Conservation (phyloP, 2,888 invertebrate species). For the Polietes domitor region DNA sequence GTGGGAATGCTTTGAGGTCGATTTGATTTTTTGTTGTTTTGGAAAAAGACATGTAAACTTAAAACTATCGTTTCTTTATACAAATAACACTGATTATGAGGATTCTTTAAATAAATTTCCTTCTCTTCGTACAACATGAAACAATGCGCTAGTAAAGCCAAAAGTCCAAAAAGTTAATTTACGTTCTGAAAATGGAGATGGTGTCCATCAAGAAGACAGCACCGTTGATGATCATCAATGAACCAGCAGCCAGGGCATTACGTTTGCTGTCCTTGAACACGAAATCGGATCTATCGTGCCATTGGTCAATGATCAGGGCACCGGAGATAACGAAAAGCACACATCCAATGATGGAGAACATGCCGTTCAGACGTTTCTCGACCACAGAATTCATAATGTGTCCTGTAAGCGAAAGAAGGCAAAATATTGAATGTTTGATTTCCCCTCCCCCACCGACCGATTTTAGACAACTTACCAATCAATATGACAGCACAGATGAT, state of each 20-base stretch:
- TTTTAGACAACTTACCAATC: conserved; percentile 71
- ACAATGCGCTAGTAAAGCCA: not conserved
- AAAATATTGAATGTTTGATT: not conserved
- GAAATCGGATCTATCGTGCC: conserved; percentile 73
- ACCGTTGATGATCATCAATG: conserved; percentile 79
- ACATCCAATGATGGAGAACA: conserved; percentile 77
- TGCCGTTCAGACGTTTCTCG: conserved; percentile 78
- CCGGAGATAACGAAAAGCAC: conserved; percentile 77
- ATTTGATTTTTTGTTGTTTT: not conserved
- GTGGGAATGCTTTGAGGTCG: conserved; percentile 5
- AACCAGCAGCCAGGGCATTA: conserved; percentile 77
- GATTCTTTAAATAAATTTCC: not conserved
- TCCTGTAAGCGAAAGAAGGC: conserved; percentile 68
- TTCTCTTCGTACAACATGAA: not conserved
- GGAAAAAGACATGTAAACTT: not conserved
- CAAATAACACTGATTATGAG: conserved; percentile 30
- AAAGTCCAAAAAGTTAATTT: conserved; percentile 67
- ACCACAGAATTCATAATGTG: conserved; percentile 76
- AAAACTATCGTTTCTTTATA: not conserved
- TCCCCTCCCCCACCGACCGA: no score
- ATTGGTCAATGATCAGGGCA: conserved; percentile 78
- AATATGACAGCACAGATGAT: conserved; percentile 77
- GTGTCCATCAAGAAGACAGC: conserved; percentile 78
- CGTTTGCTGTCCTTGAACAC: conserved; percentile 75
- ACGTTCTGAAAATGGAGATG: conserved; percentile 79